Evolutionary conservation across 2,888 invertebrate species (phyloP).

Genomic region (Ormyrus pomaceus): DNA sequence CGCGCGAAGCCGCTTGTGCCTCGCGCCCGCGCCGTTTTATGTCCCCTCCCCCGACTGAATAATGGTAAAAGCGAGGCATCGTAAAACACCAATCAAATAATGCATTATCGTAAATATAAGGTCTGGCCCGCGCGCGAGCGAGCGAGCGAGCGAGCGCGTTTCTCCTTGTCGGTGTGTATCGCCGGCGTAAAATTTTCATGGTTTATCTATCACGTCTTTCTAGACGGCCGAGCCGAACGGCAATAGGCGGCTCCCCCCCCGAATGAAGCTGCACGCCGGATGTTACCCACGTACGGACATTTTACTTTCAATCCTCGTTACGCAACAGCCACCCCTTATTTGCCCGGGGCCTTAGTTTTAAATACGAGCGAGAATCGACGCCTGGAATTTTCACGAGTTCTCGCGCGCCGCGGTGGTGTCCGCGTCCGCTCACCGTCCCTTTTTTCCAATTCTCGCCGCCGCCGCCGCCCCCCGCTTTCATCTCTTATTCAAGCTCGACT

Average conservation of each 20-base stretch:
- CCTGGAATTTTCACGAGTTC: conserved; percentile 21
- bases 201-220: conserved; percentile 56
- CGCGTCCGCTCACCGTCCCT: not conserved
- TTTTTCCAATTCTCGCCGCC: conserved; percentile 32
- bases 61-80: conserved; percentile 66
- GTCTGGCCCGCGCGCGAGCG: not conserved
- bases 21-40: conserved; percentile 44
- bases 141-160: not conserved
- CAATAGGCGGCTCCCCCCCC: not conserved
- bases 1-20: conserved; percentile 41
- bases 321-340: conserved; percentile 15
- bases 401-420: not conserved
- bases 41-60: conserved; percentile 58
- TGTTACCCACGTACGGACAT: not conserved
- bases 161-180: conserved; percentile 3
- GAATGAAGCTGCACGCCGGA: not conserved
- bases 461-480: conserved; percentile 22
- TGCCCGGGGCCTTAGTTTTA: conserved; percentile 17
- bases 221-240: conserved; percentile 16
- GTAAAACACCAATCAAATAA: conserved; percentile 70
- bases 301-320: conserved; percentile 49
- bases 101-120: conserved; percentile 68
- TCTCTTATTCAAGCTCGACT: conserved; percentile 26
- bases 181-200: conserved; percentile 56
- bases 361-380: conserved; percentile 13